Base-by-base conservation (phyloP, 2,797 vertebrate genomes). In the Phyllotis vaccarum region DNA sequence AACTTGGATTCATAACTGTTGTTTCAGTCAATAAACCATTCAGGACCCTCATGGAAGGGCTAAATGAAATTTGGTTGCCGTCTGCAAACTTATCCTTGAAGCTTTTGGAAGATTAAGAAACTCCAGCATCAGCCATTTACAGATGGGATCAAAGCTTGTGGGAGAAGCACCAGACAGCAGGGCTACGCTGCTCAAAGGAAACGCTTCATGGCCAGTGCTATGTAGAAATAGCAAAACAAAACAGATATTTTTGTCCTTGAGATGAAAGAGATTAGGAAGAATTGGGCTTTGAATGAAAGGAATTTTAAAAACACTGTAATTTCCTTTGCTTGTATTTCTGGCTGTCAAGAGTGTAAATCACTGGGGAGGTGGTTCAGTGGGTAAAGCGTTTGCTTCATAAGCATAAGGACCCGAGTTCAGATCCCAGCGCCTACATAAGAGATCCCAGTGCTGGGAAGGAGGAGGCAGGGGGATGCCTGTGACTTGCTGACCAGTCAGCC, bases 221-320 rank as follows among this genome's bases (percentile, higher is more conserved):
- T 34, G 22, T 74, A 13, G 62, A 82, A 54, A 91, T 2, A 52
- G n/a, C 24, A 74, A 86, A 93, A 60, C 56, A 60, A 75, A 83
- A 60, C 3, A 74, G 27, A 54, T 22, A 21, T 70, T n/a, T n/a
- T 58, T 27, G 16, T 58, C 16, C 13, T 24, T n/a, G 83, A 93
- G 43, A 64, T 46, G 16, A 24, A 95, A 79, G 66, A 40, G 64
- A 81, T 43, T 86, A 46, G 64, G 89, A 87, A 91, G 90, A 93
- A 89, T 21, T 72, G 46, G 52, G 72, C 87, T 93, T 40, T 49
- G 75, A 90, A 43, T 29, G 34, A 29, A n/a, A 86, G n/a, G 43
- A 17, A 19, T 74, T 90, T 93, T 89, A 31, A 76, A 49, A 60
- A 64, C 22, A 46, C 37, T 90, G 0, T 40, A 52, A 70, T 95